A percentile compares a stretch with the other conserved stretches of the same genome.
Evolutionary conservation across 2,113 vertebrate genomes (phyloP).

Genomic region (Rhadina sibilatrix): DNA sequence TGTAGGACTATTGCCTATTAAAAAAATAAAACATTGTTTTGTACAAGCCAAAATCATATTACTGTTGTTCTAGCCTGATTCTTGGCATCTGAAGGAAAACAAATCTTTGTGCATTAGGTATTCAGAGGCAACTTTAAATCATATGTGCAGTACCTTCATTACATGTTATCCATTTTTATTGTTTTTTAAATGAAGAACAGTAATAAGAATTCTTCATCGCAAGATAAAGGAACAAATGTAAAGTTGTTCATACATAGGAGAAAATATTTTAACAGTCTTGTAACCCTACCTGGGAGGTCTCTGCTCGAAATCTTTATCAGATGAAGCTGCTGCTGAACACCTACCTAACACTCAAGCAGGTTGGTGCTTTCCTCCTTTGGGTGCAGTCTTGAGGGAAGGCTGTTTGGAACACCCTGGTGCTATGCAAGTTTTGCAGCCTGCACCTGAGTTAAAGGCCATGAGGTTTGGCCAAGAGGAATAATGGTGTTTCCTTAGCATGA

Average conservation of each 20-base stretch:
- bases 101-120: neutral
- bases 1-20: neutral
- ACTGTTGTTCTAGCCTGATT: neutral
- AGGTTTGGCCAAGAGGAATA: neutral
- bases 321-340: neutral
- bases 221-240: neutral
- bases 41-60: constrained; percentile 5
- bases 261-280: neutral
- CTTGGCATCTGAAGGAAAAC: constrained; percentile 8
- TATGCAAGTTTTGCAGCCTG: neutral
- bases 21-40: neutral
- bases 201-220: neutral
- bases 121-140: neutral
- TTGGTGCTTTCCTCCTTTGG: neutral
- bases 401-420: fast-evolving
- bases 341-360: fast-evolving
- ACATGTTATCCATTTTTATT: neutral
- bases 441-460: neutral
- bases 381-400: neutral
- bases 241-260: neutral
- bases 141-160: neutral
- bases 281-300: neutral
- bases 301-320: neutral
- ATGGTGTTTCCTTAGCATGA: neutral
- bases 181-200: neutral